phyloP scores from a whole-genome alignment of 1,140 invertebrate genomes.

The Nautilus pompilius region DNA sequence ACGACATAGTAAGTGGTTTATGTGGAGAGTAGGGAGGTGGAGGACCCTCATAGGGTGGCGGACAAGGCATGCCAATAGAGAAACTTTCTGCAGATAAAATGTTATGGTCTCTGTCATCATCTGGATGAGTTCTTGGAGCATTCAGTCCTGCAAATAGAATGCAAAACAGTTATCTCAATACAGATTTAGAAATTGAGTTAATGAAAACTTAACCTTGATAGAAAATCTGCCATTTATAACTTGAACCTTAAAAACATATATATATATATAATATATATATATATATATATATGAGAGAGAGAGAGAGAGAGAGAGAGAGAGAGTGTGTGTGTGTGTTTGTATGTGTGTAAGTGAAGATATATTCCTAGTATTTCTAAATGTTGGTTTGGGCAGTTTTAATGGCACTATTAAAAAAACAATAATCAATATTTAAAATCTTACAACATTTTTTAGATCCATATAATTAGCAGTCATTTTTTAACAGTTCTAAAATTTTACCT shows the following conservation, averaged over 20 bases:
- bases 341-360: no score
- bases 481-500: no score
- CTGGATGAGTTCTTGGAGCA: neutral
- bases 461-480: no score
- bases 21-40: constrained; percentile 51
- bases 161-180: neutral
- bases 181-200: neutral
- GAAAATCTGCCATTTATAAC: neutral
- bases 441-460: no score
- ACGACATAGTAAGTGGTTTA: constrained; percentile 35
- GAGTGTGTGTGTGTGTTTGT: neutral
- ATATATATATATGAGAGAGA: neutral
- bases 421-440: no score
- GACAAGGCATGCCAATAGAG: constrained; percentile 40
- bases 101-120: constrained; percentile 14
- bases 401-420: no score
- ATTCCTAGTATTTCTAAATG: no score
- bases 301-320: neutral
- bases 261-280: neutral
- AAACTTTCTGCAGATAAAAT: constrained; percentile 30
- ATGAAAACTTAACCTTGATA: no score
- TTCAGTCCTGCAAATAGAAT: constrained; percentile 9
- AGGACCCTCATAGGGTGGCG: constrained; percentile 50
- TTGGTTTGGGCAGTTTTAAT: no score
- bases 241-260: neutral